A percentile compares a stretch with the other conserved stretches of the same genome.
Conservation (phyloP, 2,113 vertebrate species). For the Panthera uncia region DNA sequence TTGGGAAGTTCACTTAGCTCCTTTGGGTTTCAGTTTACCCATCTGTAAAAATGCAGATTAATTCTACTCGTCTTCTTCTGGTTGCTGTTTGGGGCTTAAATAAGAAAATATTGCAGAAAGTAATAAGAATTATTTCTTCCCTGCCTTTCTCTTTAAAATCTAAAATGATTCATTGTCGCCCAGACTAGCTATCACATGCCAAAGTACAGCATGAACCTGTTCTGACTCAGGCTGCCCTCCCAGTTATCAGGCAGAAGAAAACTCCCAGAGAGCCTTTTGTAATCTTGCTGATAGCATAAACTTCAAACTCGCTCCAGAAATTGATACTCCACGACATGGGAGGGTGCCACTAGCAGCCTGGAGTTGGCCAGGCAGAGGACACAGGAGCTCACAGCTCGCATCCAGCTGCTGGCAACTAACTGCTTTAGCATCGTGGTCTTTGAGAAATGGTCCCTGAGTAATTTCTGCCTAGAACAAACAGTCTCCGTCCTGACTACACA, state of each 20-base stretch:
- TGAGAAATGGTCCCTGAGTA: not conserved
- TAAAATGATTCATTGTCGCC: constrained; percentile 45
- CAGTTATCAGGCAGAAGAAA: constrained; percentile 32
- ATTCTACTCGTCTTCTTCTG: not conserved
- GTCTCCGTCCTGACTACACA: not conserved
- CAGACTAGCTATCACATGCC: not conserved
- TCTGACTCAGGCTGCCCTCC: not conserved
- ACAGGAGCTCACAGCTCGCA: not conserved
- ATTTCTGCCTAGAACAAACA: not conserved
- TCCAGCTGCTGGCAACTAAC: not conserved
- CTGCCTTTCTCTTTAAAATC: constrained; percentile 31
- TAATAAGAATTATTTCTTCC: not conserved
- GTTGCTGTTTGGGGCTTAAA: not conserved
- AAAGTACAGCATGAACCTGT: constrained; percentile 35
- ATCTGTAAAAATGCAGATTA: not conserved
- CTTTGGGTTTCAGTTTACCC: not conserved
- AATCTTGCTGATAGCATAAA: constrained; percentile 47
- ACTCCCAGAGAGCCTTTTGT: constrained; percentile 37
- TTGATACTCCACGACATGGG: not conserved
- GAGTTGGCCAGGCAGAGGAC: not conserved
- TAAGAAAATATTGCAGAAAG: not conserved
- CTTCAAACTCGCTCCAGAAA: constrained; percentile 31
- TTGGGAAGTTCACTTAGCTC: not conserved
- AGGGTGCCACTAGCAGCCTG: not conserved
- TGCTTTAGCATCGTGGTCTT: not conserved